Base-by-base conservation (phyloP, 2,888 invertebrate species). In the Troides aeacus region DNA sequence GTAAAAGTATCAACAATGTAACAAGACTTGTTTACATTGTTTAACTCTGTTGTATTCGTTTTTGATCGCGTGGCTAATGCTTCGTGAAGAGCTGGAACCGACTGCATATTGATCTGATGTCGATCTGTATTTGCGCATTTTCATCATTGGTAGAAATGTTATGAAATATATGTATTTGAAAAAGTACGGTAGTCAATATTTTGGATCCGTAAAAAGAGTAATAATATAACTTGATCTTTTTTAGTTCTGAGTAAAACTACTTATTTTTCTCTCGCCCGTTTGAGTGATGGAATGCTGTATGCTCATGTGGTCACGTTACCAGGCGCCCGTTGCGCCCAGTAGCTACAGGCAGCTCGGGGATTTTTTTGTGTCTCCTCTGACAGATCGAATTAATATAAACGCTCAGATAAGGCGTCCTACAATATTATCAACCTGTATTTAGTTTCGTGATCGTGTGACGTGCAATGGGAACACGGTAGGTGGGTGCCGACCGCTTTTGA, bases 361-460 rank as follows among this genome's bases (percentile, higher is more conserved):
- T 76, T 90, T 91, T 90, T 92, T 90, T 90, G 84, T 84, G 82
- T 84, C 84, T 82, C 84, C 82, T 85, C 92, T 91, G 92, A 92
- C 92, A 92, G 90, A 90, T 91, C 91, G 85, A 91, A 92, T 92
- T 92, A 92, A 90, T 92, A 91, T 92, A 92, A 92, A 92, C 90
- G 92, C 85, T 90, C 80, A 85, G 90, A 90, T 90, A 90, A 86
- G 84, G 86, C 90, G 87, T 89, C 87, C 86, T 87, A 88, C 85
- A 89, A 86, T 86, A 86, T 87, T 85, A 88, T 89, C 86, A 86
- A 85, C 87, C 86, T 89, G 87, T 92, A 90, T 92, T 91, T 88
- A 87, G 91, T 90, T 91, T 87, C 91, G 89, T 87, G 89, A 87
- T 80, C 83, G 83, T 84, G 80, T 85, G 88, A 88, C 86, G 86